Conservation (phyloP, 2,888 invertebrate genomes). For the Drosophila algonquin region DNA sequence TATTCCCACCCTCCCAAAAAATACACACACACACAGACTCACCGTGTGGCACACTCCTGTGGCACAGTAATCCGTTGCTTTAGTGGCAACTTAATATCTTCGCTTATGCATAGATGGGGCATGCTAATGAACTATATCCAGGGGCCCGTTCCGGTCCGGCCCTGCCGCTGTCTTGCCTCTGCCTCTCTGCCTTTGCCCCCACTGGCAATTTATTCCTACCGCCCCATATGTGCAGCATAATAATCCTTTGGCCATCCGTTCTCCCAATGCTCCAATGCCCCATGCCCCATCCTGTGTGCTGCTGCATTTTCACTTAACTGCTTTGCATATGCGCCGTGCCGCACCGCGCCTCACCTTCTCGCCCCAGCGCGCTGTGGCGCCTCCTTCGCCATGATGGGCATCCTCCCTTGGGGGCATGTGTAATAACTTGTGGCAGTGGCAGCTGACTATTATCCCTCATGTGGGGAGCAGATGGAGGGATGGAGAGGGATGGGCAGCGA, state of each 20-base stretch:
- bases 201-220: slow-evolving; percentile 38
- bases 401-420: slow-evolving; percentile 19
- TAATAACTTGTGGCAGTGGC: slow-evolving; percentile 55
- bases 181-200: not conserved
- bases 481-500: slow-evolving; percentile 37
- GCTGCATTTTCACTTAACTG: slow-evolving; percentile 48
- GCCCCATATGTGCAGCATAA: slow-evolving; percentile 24
- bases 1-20: slow-evolving; percentile 4
- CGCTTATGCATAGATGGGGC: slow-evolving; percentile 31
- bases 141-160: not conserved
- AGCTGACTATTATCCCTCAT: slow-evolving; percentile 60
- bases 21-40: slow-evolving; percentile 1
- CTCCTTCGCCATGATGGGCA: slow-evolving; percentile 13
- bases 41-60: slow-evolving; percentile 10
- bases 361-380: not conserved
- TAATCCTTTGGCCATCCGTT: slow-evolving; percentile 6
- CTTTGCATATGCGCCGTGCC: slow-evolving; percentile 60
- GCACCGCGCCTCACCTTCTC: slow-evolving; percentile 18
- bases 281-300: slow-evolving; percentile 1
- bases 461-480: not conserved
- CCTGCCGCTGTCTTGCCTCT: not conserved
- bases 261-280: slow-evolving; percentile 8
- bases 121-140: slow-evolving; percentile 58
- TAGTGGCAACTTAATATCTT: slow-evolving; percentile 39
- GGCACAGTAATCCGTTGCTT: slow-evolving; percentile 29